phyloP scores from a whole-genome alignment of 2,797 vertebrate species.

The Pyrocephalus nanus region DNA sequence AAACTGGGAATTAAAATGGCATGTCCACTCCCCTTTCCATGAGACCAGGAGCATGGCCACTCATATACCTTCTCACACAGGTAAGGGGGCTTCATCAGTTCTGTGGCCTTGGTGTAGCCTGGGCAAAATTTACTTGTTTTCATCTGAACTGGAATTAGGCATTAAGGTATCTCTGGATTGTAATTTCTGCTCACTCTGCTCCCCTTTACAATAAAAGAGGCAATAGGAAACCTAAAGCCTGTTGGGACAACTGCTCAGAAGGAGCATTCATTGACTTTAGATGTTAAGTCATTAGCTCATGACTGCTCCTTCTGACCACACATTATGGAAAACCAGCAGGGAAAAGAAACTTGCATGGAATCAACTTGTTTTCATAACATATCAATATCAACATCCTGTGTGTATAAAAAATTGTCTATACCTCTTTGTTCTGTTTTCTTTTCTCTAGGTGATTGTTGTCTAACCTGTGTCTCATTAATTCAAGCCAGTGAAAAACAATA shows the following conservation, averaged over 20 bases:
- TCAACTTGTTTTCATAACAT: background rate
- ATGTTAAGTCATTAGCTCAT: background rate
- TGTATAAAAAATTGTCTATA: background rate
- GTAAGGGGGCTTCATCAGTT: background rate
- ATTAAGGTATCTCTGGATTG: background rate
- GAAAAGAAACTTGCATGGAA: background rate
- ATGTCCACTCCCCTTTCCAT: background rate
- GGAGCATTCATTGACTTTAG: background rate
- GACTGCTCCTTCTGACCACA: background rate
- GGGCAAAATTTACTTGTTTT: background rate
- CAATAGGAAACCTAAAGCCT: background rate
- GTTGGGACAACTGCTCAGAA: background rate
- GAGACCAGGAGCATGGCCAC: background rate
- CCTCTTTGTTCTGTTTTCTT: background rate
- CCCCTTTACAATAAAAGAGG: background rate
- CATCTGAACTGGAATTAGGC: background rate
- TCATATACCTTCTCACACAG: background rate
- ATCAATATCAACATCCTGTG: background rate
- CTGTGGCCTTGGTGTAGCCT: background rate
- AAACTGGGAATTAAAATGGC: background rate
- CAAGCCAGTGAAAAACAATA: background rate
- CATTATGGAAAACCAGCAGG: background rate
- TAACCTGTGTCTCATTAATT: background rate
- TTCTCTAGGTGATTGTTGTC: background rate
- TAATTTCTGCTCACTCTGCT: background rate